These are phyloP conservation scores for Conomelus anceps DNA, from an alignment of 2,888 invertebrate species.

Conservation along the genomic window DNA sequence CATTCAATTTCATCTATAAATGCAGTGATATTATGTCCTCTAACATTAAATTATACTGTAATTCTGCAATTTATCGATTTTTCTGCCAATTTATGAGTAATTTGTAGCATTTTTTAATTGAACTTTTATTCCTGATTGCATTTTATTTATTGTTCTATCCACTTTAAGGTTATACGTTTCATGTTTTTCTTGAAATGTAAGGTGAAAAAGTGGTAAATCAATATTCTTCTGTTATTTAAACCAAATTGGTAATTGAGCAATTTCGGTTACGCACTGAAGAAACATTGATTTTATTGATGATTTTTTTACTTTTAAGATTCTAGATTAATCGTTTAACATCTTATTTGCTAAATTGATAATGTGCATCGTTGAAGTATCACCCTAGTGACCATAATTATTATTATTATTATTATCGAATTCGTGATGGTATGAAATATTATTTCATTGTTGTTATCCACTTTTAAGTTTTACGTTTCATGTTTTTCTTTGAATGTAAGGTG, in stretches of 20 bases:
- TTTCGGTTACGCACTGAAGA: background rate
- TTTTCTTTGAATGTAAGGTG: no score
- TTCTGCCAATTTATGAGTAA: no score
- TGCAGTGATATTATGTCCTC: conserved; percentile 4
- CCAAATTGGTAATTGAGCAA: background rate
- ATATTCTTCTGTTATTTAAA: background rate
- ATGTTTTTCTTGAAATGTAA: background rate
- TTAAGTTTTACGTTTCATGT: background rate
- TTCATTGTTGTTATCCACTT: background rate
- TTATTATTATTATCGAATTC: background rate
- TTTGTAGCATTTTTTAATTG: no score
- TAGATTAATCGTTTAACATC: no score
- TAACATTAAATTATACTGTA: no score
- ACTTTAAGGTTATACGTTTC: background rate
- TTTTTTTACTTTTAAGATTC: background rate
- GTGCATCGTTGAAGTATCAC: no score
- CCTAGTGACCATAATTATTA: background rate
- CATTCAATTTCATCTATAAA: background rate
- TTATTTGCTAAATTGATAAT: no score
- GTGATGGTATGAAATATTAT: no score
- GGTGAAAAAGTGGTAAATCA: background rate
- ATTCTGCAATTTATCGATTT: no score
- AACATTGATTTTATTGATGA: background rate
- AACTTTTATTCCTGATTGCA: no score
- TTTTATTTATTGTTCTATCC: no score